Conservation (phyloP, 2,797 vertebrate species). For the Epinephelus coioides region DNA sequence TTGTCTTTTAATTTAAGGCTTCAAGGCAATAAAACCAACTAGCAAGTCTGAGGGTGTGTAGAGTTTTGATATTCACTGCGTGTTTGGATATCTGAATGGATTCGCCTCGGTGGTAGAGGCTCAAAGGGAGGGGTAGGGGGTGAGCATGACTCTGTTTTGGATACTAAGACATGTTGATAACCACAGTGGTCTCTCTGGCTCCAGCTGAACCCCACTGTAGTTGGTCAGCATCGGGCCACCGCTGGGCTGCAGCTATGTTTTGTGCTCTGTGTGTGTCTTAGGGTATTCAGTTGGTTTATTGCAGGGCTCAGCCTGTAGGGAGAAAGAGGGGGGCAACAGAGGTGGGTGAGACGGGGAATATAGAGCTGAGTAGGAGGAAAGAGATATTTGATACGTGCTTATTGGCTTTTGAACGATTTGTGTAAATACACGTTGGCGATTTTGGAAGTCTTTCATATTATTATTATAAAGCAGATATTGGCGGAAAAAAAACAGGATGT, state of each 20-base stretch:
- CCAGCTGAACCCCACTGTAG: conserved; percentile 59
- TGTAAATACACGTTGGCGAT: conserved; percentile 60
- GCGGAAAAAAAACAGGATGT: conserved; percentile 57
- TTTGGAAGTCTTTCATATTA: conserved; percentile 52
- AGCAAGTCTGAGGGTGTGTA: conserved; percentile 31
- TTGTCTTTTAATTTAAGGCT: conserved; percentile 54
- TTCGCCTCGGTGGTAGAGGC: conserved; percentile 40
- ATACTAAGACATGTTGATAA: conserved; percentile 69
- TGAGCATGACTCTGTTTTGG: conserved; percentile 71
- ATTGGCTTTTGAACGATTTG: conserved; percentile 55
- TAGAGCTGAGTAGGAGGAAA: conserved; percentile 60
- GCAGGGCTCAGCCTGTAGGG: conserved; percentile 20
- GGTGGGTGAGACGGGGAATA: conserved; percentile 8
- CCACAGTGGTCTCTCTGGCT: conserved; percentile 73
- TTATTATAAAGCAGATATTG: conserved; percentile 59
- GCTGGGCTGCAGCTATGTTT: conserved; percentile 45
- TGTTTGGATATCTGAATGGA: conserved; percentile 50
- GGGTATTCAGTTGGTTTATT: conserved; percentile 36
- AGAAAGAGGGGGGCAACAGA: conserved; percentile 1
- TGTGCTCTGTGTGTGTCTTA: conserved; percentile 26
- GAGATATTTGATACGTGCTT: conserved; percentile 52
- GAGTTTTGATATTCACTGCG: conserved; percentile 34
- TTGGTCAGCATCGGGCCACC: conserved; percentile 57
- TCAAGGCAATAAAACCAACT: conserved; percentile 43
- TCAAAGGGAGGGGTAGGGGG: conserved; percentile 13